Percentiles rank a stretch among this genome's conserved stretches.
These are phyloP conservation scores for Gambusia yucatana DNA, from an alignment of 2,797 vertebrate species.

Conservation along the genomic window DNA sequence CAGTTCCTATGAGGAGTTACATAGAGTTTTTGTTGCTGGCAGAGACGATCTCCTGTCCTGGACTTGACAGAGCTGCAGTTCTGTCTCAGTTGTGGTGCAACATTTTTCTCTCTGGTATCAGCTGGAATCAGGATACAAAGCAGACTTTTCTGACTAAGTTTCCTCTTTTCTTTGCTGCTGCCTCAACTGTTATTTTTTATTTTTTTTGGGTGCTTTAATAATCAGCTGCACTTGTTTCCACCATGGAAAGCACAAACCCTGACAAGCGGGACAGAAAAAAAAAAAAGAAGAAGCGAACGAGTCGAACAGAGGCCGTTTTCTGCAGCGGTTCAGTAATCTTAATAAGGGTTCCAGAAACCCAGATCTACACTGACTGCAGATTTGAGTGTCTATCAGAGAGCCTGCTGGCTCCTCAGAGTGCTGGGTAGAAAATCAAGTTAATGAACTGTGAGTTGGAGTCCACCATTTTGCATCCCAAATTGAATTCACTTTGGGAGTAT, in stretches of 20 bases:
- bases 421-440: constrained; percentile 30
- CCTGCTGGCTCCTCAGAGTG: constrained; percentile 16
- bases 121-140: background rate
- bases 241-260: background rate
- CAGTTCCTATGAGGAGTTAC: background rate
- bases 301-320: background rate
- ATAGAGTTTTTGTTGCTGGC: constrained; percentile 1
- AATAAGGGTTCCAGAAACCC: constrained; percentile 12
- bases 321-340: constrained; percentile 14
- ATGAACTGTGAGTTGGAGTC: constrained; percentile 25
- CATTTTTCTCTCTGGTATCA: constrained; percentile 4
- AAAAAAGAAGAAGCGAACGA: background rate
- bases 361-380: background rate
- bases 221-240: background rate
- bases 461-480: constrained; percentile 39
- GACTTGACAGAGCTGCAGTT: constrained; percentile 1
- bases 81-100: background rate
- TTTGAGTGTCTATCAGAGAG: constrained; percentile 6
- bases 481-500: constrained; percentile 24
- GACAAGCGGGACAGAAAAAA: background rate
- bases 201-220: background rate
- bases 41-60: background rate
- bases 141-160: background rate
- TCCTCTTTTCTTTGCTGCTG: background rate
- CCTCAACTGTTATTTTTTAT: background rate